phyloP scores from a whole-genome alignment of 2,113 vertebrate genomes.

The Nothobranchius furzeri region DNA sequence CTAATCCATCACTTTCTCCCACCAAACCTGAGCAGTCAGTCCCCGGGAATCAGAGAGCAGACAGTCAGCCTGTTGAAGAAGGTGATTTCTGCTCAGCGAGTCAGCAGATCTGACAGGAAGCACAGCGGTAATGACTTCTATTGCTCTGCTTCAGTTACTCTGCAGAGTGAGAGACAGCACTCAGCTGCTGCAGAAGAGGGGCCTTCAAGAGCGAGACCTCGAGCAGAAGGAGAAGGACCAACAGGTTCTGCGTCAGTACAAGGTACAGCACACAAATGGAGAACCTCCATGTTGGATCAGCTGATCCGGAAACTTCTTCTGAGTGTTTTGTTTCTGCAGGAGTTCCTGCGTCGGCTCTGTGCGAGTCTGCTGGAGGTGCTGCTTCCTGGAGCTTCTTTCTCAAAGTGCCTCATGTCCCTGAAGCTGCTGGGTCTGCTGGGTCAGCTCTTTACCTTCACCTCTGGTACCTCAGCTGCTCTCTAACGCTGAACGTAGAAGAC shows the following conservation, averaged over 20 bases:
- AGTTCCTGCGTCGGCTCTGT: slow-evolving; percentile 87
- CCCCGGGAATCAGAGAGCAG: slow-evolving; percentile 88
- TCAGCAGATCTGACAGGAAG: neutral
- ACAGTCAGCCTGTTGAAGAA: slow-evolving; percentile 89
- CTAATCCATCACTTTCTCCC: slow-evolving; percentile 86
- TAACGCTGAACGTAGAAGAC: too few relatives aligned
- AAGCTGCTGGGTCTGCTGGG: slow-evolving; percentile 86
- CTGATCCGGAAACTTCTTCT: neutral
- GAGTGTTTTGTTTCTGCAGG: slow-evolving; percentile 69
- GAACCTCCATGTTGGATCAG: neutral
- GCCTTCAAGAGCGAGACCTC: slow-evolving; percentile 72
- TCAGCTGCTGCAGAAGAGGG: slow-evolving; percentile 84
- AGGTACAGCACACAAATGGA: slow-evolving; percentile 25
- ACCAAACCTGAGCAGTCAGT: slow-evolving; percentile 90
- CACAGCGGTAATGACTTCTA: too few relatives aligned
- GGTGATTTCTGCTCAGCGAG: slow-evolving; percentile 69
- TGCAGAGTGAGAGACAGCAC: slow-evolving; percentile 89
- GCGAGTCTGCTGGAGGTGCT: slow-evolving; percentile 85
- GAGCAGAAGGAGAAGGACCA: slow-evolving; percentile 53
- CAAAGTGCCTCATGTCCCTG: slow-evolving; percentile 87
- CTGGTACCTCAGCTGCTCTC: slow-evolving; percentile 56
- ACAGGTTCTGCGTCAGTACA: slow-evolving; percentile 79
- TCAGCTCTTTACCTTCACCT: slow-evolving; percentile 82
- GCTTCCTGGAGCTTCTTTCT: slow-evolving; percentile 90
- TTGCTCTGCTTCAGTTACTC: slow-evolving; percentile 79